phyloP scores from a whole-genome alignment of 2,113 vertebrate genomes.

The Pelobates fuscus region DNA sequence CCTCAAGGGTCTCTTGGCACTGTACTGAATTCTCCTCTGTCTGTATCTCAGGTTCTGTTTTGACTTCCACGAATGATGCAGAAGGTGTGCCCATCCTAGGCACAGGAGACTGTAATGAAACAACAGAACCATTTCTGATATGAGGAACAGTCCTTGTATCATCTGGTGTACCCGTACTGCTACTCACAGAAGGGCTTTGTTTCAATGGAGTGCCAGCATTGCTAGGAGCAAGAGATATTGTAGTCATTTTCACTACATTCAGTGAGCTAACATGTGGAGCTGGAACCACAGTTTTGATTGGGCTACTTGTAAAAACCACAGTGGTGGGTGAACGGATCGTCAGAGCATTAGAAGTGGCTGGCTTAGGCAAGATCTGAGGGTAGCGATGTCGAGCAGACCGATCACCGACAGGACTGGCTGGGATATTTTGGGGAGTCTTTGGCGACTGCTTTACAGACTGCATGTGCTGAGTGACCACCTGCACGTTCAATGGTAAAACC shows the following conservation, averaged over 20 bases:
- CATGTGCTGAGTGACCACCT: constrained; percentile 92
- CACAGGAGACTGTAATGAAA: constrained; percentile 78
- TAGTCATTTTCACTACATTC: constrained; percentile 93
- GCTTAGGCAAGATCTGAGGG: constrained; percentile 93
- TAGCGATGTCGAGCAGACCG: constrained; percentile 91
- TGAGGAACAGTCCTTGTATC: constrained; percentile 71
- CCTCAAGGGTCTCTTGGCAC: constrained; percentile 66
- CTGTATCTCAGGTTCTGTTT: constrained; percentile 83
- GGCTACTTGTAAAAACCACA: constrained; percentile 90
- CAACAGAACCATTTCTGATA: constrained; percentile 78
- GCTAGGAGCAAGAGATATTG: constrained; percentile 87
- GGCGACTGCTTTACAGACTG: constrained; percentile 87
- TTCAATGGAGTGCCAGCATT: constrained; percentile 72
- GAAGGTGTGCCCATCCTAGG: constrained; percentile 63
- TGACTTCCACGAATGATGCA: constrained; percentile 74
- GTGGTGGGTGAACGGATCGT: constrained; percentile 89
- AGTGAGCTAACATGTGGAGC: constrained; percentile 87
- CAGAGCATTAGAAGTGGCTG: constrained; percentile 81
- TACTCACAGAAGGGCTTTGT: constrained; percentile 74
- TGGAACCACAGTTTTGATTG: constrained; percentile 91
- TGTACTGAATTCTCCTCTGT: constrained; percentile 71
- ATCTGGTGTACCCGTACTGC: constrained; percentile 64
- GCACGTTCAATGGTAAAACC: constrained; percentile 90
- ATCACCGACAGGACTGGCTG: constrained; percentile 82
- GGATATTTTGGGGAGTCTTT: constrained; percentile 85